These are phyloP conservation scores for Electrona antarctica DNA, from an alignment of 2,113 vertebrate genomes.

Conservation along the genomic window DNA sequence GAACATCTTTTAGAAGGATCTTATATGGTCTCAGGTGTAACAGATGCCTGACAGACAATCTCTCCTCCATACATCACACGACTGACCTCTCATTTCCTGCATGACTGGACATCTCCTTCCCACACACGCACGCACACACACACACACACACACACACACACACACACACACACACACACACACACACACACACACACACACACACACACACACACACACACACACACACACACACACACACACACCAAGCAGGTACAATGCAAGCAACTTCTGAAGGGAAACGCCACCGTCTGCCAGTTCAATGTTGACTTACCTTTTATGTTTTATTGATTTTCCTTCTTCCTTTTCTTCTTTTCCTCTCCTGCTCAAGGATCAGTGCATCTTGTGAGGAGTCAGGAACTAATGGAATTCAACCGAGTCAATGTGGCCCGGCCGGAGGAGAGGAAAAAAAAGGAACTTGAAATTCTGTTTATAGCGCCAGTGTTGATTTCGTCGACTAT, in stretches of 20 bases:
- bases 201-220: neutral
- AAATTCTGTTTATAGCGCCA: too few species aligned
- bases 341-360: neutral
- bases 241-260: slow-evolving; percentile 48
- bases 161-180: too few species aligned
- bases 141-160: too few species aligned
- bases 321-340: slow-evolving; percentile 52
- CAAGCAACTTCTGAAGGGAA: slow-evolving; percentile 61
- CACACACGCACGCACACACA: neutral
- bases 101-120: slow-evolving; percentile 67
- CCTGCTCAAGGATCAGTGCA: slow-evolving; percentile 36
- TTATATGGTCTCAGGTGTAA: slow-evolving; percentile 59
- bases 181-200: too few species aligned
- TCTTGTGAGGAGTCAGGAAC: slow-evolving; percentile 43
- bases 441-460: too few species aligned
- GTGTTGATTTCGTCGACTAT: too few species aligned
- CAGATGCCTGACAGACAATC: slow-evolving; percentile 52
- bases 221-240: neutral
- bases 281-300: slow-evolving; percentile 54
- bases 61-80: slow-evolving; percentile 62
- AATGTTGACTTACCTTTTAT: slow-evolving; percentile 45
- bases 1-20: slow-evolving; percentile 46
- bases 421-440: slow-evolving; percentile 19
- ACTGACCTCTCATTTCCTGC: slow-evolving; percentile 73
- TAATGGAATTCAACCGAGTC: slow-evolving; percentile 35